Evolutionary conservation across 1,140 invertebrate species (phyloP), one percentile per base, ranked within the genome.

Genomic region (Armadillidium nasatum): DNA sequence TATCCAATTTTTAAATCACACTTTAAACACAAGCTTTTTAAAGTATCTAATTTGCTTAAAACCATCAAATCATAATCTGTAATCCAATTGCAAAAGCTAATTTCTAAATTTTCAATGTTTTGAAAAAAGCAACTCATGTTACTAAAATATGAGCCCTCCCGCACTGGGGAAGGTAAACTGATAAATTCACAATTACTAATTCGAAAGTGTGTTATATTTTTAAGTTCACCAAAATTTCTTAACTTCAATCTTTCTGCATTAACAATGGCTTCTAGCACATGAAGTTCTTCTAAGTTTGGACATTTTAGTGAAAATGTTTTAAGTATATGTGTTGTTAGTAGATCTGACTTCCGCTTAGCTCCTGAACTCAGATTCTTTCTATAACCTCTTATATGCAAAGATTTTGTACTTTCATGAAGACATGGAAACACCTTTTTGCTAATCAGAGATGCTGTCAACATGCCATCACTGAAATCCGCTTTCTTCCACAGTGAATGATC

Each of bases 31-130:
- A 81, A 68, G 67, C 71, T 78, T 21, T 76, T 73, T 11, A 81
- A 54, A 15, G 73, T 68, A 13, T 78, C 77, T 23, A 74, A 71
- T 76, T 81, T 81, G 50, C 79, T 78, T 44, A 81, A 72, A n/a
- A 77, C 79, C 79, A 81, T 81, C 43, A 81, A 70, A 77, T 81
- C 79, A 73, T 78, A 81, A 73, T 81, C 79, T 66, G 78, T 76
- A 23, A 81, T 72, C 75, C 77, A 81, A 1, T 69, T 70, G 66
- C 77, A 78, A 46, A 75, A 75, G 44, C 45, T 78, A 15, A 81
- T 81, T 69, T 78, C 70, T 44, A 81, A 50, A 11, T 23, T 74
- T 44, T 78, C 76, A 54, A 81, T 44, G 15, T 72, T 45, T 10
- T 77, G 77, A 11, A 81, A 67, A 69, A 75, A 73, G 54, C 73